Percentiles rank a stretch among this genome's conserved stretches.
phyloP scores from a whole-genome alignment of 35 echinoderm and acorn worm genomes.

The Ptychodera flava region DNA sequence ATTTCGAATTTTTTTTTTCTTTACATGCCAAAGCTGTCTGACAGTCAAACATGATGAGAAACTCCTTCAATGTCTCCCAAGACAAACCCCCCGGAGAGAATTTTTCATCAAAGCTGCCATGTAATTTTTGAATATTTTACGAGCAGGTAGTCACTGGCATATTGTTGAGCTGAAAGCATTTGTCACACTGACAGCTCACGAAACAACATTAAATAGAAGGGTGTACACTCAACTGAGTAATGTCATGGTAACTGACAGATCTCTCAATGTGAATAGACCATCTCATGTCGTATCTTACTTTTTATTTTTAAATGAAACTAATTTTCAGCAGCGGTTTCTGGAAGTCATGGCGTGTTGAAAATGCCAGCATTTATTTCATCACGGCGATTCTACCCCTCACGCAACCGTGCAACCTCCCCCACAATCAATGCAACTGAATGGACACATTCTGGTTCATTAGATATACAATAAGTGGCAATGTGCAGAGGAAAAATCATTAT shows the following conservation, averaged over 20 bases:
- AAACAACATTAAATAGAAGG: not conserved
- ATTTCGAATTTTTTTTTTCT: not conserved
- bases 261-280: too few relatives aligned
- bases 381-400: too few relatives aligned
- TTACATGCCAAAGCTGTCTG: not conserved
- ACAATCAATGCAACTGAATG: not conserved
- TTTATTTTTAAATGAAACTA: too few relatives aligned
- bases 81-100: not conserved
- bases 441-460: not conserved
- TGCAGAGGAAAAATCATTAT: not conserved
- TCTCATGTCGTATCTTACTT: too few relatives aligned
- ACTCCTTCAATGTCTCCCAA: not conserved
- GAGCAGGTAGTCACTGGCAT: not conserved
- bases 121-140: conserved; percentile 2
- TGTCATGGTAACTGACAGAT: too few relatives aligned
- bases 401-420: not conserved
- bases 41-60: not conserved
- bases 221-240: not conserved
- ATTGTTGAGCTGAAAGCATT: not conserved
- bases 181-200: not conserved
- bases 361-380: too few relatives aligned
- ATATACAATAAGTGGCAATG: not conserved
- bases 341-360: too few relatives aligned
- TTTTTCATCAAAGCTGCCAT: not conserved
- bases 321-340: too few relatives aligned